phyloP scores from a whole-genome alignment of 2,113 vertebrate species.

The Sylvietta virens region DNA sequence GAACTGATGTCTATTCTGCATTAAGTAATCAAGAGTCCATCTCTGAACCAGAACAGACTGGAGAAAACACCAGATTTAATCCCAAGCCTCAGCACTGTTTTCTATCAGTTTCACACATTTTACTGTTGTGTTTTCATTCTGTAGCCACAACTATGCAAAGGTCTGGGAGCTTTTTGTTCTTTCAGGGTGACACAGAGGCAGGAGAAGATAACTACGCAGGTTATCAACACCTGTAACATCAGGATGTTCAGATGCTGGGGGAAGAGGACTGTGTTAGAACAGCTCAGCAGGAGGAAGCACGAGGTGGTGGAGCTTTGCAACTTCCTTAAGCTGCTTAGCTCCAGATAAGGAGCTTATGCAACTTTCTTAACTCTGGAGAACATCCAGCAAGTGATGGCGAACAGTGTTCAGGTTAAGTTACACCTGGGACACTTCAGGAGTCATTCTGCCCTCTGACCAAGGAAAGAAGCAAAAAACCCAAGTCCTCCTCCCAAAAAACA shows the following conservation, averaged over 20 bases:
- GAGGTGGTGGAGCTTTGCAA: background rate
- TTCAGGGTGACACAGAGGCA: background rate
- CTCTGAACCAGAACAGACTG: background rate
- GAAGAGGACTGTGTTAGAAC: background rate
- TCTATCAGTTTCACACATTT: background rate
- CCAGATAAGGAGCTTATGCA: conserved; percentile 30
- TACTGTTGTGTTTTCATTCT: background rate
- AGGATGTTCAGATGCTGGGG: background rate
- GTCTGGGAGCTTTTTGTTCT: background rate
- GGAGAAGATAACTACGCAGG: background rate
- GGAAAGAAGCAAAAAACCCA: background rate
- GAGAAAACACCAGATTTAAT: background rate
- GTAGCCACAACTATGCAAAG: background rate
- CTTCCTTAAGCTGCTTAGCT: conserved; percentile 20
- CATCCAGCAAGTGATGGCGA: background rate
- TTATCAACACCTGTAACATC: background rate
- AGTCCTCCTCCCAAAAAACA: background rate
- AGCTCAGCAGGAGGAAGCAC: background rate
- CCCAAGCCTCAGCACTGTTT: background rate
- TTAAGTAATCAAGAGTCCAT: rapidly evolving
- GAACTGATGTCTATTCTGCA: background rate
- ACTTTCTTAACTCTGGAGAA: background rate
- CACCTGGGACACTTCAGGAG: background rate
- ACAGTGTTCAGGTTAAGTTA: background rate
- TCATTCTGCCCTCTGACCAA: background rate